phyloP scores from a whole-genome alignment of 2,888 invertebrate species.

The Acleris cristana region DNA sequence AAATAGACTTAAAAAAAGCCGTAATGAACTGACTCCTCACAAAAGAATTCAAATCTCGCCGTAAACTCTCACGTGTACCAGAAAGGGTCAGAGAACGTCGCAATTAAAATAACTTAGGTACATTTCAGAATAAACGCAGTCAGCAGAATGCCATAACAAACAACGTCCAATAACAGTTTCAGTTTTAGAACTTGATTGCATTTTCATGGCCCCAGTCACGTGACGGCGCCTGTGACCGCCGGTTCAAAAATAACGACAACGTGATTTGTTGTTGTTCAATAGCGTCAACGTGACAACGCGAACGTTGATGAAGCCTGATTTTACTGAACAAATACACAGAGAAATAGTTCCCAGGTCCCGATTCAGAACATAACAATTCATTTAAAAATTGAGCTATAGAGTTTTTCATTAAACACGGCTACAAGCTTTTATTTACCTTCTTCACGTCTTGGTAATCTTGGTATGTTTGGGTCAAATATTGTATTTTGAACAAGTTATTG shows the following conservation, averaged over 20 bases:
- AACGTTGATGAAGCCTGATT: too few species aligned
- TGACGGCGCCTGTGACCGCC: slow-evolving; percentile 26
- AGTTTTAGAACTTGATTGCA: slow-evolving; percentile 37
- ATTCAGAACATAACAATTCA: too few species aligned
- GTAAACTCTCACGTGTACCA: slow-evolving; percentile 15
- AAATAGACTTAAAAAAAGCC: background rate
- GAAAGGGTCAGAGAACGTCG: slow-evolving; percentile 41
- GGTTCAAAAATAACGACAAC: slow-evolving; percentile 14
- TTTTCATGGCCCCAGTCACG: slow-evolving; percentile 31
- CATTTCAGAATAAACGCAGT: slow-evolving; percentile 33
- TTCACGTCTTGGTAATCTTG: too few species aligned
- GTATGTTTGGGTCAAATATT: too few species aligned
- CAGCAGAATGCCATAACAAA: slow-evolving; percentile 35
- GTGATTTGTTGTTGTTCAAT: background rate
- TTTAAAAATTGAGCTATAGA: too few species aligned
- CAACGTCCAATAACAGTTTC: slow-evolving; percentile 20
- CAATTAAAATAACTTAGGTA: slow-evolving; percentile 21
- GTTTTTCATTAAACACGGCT: too few species aligned
- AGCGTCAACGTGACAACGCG: too few species aligned
- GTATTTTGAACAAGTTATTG: too few species aligned
- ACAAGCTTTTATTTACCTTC: too few species aligned
- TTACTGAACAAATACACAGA: background rate
- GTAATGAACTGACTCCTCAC: background rate
- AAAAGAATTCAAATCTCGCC: background rate
- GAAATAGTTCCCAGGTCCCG: too few species aligned